Evolutionary conservation across 2,113 vertebrate genomes (phyloP), one percentile per base, ranked within the genome.

Genomic region (Rhinoptilus africanus): DNA sequence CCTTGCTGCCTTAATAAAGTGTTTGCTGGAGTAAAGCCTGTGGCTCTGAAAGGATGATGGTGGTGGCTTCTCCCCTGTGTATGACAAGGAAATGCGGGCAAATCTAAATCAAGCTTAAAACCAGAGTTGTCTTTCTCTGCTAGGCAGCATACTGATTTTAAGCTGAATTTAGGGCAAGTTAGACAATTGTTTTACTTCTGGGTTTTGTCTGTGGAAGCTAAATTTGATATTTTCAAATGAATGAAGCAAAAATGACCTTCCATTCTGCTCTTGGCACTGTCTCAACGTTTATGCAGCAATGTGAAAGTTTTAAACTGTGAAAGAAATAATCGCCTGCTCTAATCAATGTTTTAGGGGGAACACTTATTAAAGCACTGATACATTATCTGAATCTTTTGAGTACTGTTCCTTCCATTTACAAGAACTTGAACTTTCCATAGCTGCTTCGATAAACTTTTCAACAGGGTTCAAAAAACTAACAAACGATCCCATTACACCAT

Each of bases 401-500:
- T 93, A 64, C 75, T 51, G 14, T 79, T 93, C 85, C 68, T 87
- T 95, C 53, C 90, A 93, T 96, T 96, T 95, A 85, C 90, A 89
- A 84, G 88, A 90, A 94, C 73, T 75, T 96, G 92, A 96, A 93
- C 93, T 96, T 93, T 76, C 84, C 62, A 69, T 92, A 76, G 88
- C 73, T 79, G 85, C 88, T 82, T 82, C 2, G 96, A 97, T 97
- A 96, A 96, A 97, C 95, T 96, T 97, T 96, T 97, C 95, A 97
- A 73, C 96, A 75, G 74, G 83, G 80, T 84, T 92, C 86, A 77
- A 35, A 93, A 69, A 79, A 43, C 78, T 95, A 96, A 94, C 88
- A 95, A 96, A 97, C 18, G 67, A 94, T 94, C 87, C 92, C 92
- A 88, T 97, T 95, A 90, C 69, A 47, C 71, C 68, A 69, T 81